phyloP scores from a whole-genome alignment of 2,888 invertebrate genomes.

The Heliconius erato region DNA sequence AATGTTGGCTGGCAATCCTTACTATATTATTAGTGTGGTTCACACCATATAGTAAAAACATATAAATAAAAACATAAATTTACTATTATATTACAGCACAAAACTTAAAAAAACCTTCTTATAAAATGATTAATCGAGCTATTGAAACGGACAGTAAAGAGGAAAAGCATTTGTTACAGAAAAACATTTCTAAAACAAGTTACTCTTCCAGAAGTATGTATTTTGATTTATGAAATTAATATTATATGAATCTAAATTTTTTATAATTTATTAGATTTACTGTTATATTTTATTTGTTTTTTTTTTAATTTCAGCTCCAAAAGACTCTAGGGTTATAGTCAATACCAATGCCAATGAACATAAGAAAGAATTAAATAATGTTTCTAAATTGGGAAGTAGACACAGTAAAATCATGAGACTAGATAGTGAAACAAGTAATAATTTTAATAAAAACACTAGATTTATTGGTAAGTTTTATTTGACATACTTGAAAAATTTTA shows the following conservation, averaged over 20 bases:
- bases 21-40: not conserved
- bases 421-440: constrained; percentile 54
- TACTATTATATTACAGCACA: constrained; percentile 57
- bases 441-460: constrained; percentile 57
- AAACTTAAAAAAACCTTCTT: constrained; percentile 54
- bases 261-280: not conserved
- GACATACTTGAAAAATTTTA: not conserved
- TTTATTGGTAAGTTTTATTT: constrained; percentile 44
- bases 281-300: not conserved
- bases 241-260: not conserved
- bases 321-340: constrained; percentile 62
- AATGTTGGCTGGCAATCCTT: too few relatives aligned
- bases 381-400: constrained; percentile 57
- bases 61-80: not conserved
- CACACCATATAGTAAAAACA: constrained; percentile 6
- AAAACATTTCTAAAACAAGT: constrained; percentile 61
- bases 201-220: constrained; percentile 65
- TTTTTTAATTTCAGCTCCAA: constrained; percentile 62
- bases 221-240: not conserved
- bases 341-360: constrained; percentile 60
- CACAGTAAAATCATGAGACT: constrained; percentile 56
- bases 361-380: constrained; percentile 59
- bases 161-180: constrained; percentile 58
- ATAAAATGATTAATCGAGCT: constrained; percentile 59
- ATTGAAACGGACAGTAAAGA: constrained; percentile 58